Evolutionary conservation across 2,888 invertebrate species (phyloP), one percentile per base, ranked within the genome.

Genomic region (Ceramica pisi): DNA sequence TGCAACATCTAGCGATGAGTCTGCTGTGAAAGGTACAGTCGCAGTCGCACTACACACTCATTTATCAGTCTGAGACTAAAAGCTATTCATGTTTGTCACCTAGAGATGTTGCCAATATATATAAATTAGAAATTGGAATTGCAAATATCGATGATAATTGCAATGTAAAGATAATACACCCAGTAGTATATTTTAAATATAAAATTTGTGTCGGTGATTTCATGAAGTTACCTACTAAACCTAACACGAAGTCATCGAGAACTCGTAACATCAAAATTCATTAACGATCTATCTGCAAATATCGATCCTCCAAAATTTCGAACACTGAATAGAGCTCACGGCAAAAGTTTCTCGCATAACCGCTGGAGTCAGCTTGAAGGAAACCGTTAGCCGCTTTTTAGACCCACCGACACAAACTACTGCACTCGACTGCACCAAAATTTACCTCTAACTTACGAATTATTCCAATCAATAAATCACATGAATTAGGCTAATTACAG

Each of bases 1-100:
- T 85, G 86, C 83, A 84, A 86, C 75, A 82, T 85, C 80, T 74
- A 78, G 75, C 76, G 80, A 84, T 86, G 88, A 79, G 75, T 65
- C 70, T 79, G 76, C 74, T 82, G 79, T 72, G 82, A 75, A 80
- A 74, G 78, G 66, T 70, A 62, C 60, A 66, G 57, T 69, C 59
- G 53, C 57, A 55, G 56, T 60, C 35, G 74, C 55, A 57, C 67
- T 69, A 66, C 59, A 59, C 38, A 63, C 44, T 77, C 75, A 74
- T 82, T 80, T 77, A 70, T 78, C 73, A 72, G 71, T 67, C 71
- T 77, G 64, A 73, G 67, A 67, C 67, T 66, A 70, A 76, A 68
- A 61, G 60, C 56, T 80, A 76, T 67, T 64, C 62, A 41, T 64
- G 66, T 62, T 61, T 64, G 23, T 62, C 21, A 56, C 19, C 50